A percentile compares a stretch with the other conserved stretches of the same genome.
phyloP scores from a whole-genome alignment of 1,140 invertebrate genomes.

The Drosophila persimilis region DNA sequence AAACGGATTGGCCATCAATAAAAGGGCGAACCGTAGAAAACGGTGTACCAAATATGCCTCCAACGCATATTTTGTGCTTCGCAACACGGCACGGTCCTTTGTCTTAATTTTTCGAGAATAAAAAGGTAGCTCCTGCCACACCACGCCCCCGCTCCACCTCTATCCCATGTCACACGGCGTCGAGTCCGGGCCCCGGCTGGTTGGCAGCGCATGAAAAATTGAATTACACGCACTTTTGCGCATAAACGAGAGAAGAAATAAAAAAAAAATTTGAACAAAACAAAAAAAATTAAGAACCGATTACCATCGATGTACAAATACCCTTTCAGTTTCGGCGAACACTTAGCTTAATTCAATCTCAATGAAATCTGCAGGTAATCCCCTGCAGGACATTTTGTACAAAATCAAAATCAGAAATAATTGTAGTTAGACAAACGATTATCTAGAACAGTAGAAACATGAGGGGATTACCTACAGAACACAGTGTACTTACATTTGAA shows the following conservation, averaged over 20 bases:
- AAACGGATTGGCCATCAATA: conserved; percentile 74
- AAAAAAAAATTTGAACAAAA: conserved; percentile 23
- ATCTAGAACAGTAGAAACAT: no score
- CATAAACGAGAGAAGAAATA: conserved; percentile 66
- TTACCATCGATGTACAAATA: no score
- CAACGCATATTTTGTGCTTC: conserved; percentile 56
- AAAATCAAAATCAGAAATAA: no score
- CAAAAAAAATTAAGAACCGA: conserved; percentile 11
- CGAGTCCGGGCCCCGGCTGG: neutral
- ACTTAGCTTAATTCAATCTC: no score
- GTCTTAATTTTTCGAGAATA: conserved; percentile 54
- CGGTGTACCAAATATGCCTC: conserved; percentile 77
- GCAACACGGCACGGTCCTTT: conserved; percentile 42
- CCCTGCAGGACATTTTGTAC: no score
- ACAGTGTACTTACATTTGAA: neutral
- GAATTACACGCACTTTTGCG: conserved; percentile 80
- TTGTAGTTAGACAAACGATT: no score
- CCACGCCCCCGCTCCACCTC: neutral
- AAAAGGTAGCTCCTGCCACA: conserved; percentile 39
- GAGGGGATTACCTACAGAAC: no score
- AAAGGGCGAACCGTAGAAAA: conserved; percentile 46
- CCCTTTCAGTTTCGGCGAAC: no score
- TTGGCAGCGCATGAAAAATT: conserved; percentile 72
- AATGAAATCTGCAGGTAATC: no score
- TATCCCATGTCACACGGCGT: conserved; percentile 18